Conservation (phyloP, 2,797 vertebrate species). For the Acanthiza pusilla region DNA sequence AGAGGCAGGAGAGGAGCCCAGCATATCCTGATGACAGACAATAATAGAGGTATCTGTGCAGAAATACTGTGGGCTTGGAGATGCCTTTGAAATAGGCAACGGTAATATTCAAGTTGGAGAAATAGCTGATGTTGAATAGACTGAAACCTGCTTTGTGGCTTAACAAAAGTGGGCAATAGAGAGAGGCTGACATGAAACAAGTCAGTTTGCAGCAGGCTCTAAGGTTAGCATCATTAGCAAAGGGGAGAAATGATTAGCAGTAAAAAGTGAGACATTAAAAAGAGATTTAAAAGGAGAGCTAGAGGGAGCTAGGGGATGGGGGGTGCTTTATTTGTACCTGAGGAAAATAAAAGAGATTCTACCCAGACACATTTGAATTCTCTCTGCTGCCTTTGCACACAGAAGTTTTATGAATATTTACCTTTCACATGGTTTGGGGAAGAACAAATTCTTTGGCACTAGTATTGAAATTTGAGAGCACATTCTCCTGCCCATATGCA, state of each 20-base stretch:
- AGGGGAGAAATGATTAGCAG: slow-evolving; percentile 66
- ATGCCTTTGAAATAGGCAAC: slow-evolving; percentile 62
- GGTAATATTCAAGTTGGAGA: slow-evolving; percentile 20
- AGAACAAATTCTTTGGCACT: slow-evolving; percentile 18
- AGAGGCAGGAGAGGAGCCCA: neutral
- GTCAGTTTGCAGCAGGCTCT: slow-evolving; percentile 54
- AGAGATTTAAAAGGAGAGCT: slow-evolving; percentile 47
- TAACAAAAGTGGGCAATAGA: slow-evolving; percentile 66
- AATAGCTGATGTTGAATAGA: slow-evolving; percentile 50
- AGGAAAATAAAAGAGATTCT: slow-evolving; percentile 4
- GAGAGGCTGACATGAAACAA: slow-evolving; percentile 52
- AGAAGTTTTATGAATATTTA: slow-evolving; percentile 60
- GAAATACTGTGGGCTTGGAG: slow-evolving; percentile 61
- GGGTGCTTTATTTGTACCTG: slow-evolving; percentile 23
- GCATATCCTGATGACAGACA: slow-evolving; percentile 26
- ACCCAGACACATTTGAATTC: neutral
- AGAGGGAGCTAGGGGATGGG: slow-evolving; percentile 27
- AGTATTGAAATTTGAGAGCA: neutral
- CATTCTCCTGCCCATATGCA: neutral
- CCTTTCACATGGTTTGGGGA: neutral
- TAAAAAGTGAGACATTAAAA: slow-evolving; percentile 65
- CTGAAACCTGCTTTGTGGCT: slow-evolving; percentile 54
- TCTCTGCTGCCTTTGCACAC: neutral
- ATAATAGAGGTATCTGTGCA: slow-evolving; percentile 50
- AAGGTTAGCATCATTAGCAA: slow-evolving; percentile 62